A percentile compares a stretch with the other conserved stretches of the same genome.
Evolutionary conservation across 2,113 vertebrate species (phyloP).

Genomic region (Festucalex cinctus): DNA sequence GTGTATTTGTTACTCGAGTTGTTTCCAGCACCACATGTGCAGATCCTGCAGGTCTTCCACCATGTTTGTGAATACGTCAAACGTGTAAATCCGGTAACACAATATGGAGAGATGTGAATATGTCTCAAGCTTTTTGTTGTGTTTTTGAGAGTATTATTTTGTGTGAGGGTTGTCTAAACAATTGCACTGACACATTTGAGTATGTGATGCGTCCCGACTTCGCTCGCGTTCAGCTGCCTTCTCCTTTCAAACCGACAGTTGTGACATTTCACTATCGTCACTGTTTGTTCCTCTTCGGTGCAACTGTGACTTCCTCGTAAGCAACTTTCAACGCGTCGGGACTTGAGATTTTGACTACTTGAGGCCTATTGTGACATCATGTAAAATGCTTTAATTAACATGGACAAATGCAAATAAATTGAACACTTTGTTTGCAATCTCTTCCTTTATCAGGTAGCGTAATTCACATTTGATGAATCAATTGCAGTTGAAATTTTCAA

Average conservation of each 20-base stretch:
- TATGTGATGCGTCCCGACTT: slow-evolving; percentile 7
- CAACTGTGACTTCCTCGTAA: not conserved
- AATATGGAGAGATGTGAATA: slow-evolving; percentile 42
- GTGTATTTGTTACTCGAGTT: slow-evolving; percentile 32
- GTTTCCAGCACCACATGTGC: slow-evolving; percentile 39
- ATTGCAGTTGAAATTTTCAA: too few relatives aligned
- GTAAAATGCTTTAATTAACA: not conserved
- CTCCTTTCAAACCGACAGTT: slow-evolving; percentile 9
- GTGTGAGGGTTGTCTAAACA: not conserved
- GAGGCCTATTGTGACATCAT: not conserved
- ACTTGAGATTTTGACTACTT: not conserved
- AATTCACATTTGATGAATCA: not conserved
- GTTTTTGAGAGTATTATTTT: slow-evolving; percentile 2
- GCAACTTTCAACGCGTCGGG: not conserved
- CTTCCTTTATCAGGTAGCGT: not conserved
- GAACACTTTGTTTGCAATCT: not conserved
- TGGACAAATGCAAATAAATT: slow-evolving; percentile 8
- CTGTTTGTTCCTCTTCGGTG: not conserved
- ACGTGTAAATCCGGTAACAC: slow-evolving; percentile 56
- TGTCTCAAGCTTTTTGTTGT: slow-evolving; percentile 57
- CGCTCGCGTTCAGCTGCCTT: slow-evolving; percentile 28
- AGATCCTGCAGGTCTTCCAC: slow-evolving; percentile 27
- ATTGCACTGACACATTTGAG: slow-evolving; percentile 42
- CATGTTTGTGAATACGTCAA: slow-evolving; percentile 60
- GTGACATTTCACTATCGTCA: not conserved